A percentile compares a stretch with the other conserved stretches of the same genome.
These are phyloP conservation scores for Hipparchia sbordonii DNA, from an alignment of 2,888 invertebrate genomes.

Conservation along the genomic window DNA sequence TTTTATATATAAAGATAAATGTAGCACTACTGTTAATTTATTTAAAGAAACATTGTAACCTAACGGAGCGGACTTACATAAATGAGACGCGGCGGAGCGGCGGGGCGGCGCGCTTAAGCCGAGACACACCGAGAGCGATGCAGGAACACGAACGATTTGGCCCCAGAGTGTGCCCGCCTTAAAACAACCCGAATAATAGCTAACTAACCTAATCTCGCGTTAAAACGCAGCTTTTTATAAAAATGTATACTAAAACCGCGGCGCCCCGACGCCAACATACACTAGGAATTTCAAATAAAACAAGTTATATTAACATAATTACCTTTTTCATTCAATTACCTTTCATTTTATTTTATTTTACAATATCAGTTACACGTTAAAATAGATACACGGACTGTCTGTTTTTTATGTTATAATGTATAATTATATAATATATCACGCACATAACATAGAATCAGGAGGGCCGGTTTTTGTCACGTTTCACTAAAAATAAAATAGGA, in stretches of 20 bases:
- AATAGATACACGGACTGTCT: conserved; percentile 47
- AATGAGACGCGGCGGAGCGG: conserved; percentile 49
- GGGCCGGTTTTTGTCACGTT: conserved; percentile 33
- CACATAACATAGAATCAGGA: conserved; percentile 31
- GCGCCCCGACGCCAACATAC: conserved; percentile 46
- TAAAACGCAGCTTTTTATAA: conserved; percentile 30
- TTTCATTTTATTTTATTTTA: conserved; percentile 59
- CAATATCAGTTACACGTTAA: conserved; percentile 50
- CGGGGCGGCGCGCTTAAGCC: conserved; percentile 34
- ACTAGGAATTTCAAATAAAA: conserved; percentile 56
- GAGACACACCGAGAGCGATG: conserved; percentile 29
- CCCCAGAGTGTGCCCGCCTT: conserved; percentile 29
- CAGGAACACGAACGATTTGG: conserved; percentile 27
- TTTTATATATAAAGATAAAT: conserved; percentile 61
- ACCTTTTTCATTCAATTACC: conserved; percentile 49
- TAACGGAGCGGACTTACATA: conserved; percentile 57
- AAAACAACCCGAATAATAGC: conserved; percentile 33
- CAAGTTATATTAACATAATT: conserved; percentile 57
- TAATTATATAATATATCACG: conserved; percentile 37
- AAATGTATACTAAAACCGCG: conserved; percentile 36
- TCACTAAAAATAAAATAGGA: conserved; percentile 22
- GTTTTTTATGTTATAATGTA: conserved; percentile 34
- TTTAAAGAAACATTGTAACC: conserved; percentile 56
- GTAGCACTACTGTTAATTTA: conserved; percentile 77
- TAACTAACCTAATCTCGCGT: conserved; percentile 44